Base-by-base conservation (phyloP, 1,140 invertebrate species). In the Yoshiicerus persimilis region DNA sequence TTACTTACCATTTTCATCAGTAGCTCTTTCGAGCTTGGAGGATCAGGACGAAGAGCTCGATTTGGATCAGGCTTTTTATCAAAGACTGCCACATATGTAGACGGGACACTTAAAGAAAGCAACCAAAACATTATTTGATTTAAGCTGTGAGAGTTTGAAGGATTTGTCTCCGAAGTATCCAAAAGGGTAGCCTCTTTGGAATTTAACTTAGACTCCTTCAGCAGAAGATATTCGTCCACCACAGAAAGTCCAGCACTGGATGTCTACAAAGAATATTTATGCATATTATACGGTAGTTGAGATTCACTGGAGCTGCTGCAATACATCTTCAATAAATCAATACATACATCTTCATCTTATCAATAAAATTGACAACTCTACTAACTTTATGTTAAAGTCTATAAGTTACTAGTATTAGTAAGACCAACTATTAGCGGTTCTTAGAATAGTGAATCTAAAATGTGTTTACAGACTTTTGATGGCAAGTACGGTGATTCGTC, bases 81-180 rank as follows among this genome's bases (percentile, higher is more conserved):
- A 5, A 95, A 92, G 23, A 87, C 39, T 13, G 41, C 13, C 0
- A 88, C 13, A 47, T 86, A 91, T 16, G 70, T 56, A 16, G 94
- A 93, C 0, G 96, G 95, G 90, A 97, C 92, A 10, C 95, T 95
- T 32, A 95, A 95, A 2, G 96, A 95, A 88, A 97, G 92, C 47
- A 97, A 93, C 96, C 96, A 97, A 5, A 96, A 36, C 2, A 91
- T 41, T 16, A 89, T 36, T 1, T 88, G 88, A 62, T 88, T 36
- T 6, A 89, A 77, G 75, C 36, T n/a, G 10, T 32, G 66, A 70
- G 80, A 83, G 75, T n/a, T 9, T 1, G 32, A 32, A n/a, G 62
- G 56, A 23, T 16, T 30, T 2, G 25, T 4, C 6, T 62, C 34
- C 2, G 85, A n/a, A 0, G 23, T 16, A 3, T 64, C 34, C n/a